A percentile compares a stretch with the other conserved stretches of the same genome.
Conservation (phyloP, 2,113 vertebrate genomes). For the Calonectris borealis region DNA sequence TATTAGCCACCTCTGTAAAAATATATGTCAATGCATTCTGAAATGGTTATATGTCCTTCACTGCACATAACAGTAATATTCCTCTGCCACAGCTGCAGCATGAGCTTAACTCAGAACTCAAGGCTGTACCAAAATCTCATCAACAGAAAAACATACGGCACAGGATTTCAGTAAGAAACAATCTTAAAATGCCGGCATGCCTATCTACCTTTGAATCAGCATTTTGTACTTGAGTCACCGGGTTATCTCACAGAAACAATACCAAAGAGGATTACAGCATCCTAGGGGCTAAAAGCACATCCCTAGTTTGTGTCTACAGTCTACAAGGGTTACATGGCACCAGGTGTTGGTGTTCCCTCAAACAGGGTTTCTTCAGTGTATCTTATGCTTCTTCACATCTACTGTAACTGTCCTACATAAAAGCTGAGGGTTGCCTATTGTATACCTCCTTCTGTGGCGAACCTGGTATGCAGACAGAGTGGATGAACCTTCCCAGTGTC, state of each 20-base stretch:
- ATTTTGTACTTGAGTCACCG: not conserved
- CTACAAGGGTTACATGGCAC: not conserved
- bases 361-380: not conserved
- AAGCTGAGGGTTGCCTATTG: not conserved
- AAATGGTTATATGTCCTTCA: not conserved
- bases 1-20: not conserved
- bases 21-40: not conserved
- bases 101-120: not conserved
- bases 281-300: not conserved
- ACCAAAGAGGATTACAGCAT: not conserved
- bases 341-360: not conserved
- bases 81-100: not conserved
- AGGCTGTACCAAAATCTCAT: slow-evolving; percentile 18
- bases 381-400: not conserved
- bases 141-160: not conserved
- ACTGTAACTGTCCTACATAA: not conserved
- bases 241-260: not conserved
- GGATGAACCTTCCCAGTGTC: not conserved
- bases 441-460: not conserved
- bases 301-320: not conserved
- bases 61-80: not conserved
- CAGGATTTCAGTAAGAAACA: not conserved
- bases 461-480: not conserved
- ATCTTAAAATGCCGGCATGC: slow-evolving; percentile 31
- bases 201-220: not conserved